phyloP scores from a whole-genome alignment of 2,113 vertebrate genomes.

The Tupaia tana region DNA sequence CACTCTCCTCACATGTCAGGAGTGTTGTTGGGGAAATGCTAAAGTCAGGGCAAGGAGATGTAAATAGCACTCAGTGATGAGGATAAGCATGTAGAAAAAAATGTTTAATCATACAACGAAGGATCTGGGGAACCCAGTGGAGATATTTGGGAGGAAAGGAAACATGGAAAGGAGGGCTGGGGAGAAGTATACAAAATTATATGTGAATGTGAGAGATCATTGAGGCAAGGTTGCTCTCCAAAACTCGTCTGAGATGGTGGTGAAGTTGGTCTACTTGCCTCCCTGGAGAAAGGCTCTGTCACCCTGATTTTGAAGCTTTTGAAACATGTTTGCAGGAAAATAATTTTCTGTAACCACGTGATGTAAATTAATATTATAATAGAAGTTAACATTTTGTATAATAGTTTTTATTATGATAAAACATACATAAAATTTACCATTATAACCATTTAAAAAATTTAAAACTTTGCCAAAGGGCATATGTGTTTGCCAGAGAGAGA shows the following conservation, averaged over 20 bases:
- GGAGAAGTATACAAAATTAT: background rate
- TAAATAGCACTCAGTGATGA: background rate
- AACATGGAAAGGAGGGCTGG: background rate
- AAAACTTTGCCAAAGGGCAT: too few species aligned
- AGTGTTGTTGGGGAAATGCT: background rate
- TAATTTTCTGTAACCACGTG: constrained; percentile 90
- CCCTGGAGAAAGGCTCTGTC: constrained; percentile 58
- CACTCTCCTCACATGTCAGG: background rate
- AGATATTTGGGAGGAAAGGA: background rate
- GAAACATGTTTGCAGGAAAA: constrained; percentile 92
- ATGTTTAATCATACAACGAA: background rate
- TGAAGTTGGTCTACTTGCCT: constrained; percentile 48
- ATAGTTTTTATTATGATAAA: constrained; percentile 74
- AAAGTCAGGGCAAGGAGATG: background rate
- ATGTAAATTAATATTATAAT: constrained; percentile 91
- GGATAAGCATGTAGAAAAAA: background rate
- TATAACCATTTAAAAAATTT: constrained; percentile 25
- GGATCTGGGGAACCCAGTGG: background rate
- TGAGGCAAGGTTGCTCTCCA: background rate
- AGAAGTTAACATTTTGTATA: constrained; percentile 90
- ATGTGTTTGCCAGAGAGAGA: too few species aligned
- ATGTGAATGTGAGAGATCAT: background rate
- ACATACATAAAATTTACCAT: background rate
- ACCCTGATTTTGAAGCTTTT: constrained; percentile 87
- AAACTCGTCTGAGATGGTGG: constrained; percentile 23